Evolutionary conservation across 1,140 invertebrate genomes (phyloP).

Genomic region (Neodiprion lecontei): DNA sequence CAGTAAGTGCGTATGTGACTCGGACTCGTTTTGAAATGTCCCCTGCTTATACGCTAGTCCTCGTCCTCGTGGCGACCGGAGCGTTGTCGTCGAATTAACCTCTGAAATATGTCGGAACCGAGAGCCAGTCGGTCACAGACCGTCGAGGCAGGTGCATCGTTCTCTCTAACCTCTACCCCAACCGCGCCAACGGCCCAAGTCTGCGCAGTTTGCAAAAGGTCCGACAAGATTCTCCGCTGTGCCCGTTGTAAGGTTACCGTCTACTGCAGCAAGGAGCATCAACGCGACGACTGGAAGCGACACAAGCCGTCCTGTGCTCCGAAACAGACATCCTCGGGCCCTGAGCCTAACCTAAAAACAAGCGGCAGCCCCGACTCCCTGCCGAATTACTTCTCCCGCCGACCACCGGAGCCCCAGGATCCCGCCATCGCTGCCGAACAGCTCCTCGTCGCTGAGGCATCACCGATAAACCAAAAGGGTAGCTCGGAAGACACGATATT

Average conservation of each 20-base stretch:
- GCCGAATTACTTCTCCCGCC: slow-evolving; percentile 9
- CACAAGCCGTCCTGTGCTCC: slow-evolving; percentile 64
- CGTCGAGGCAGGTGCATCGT: background rate
- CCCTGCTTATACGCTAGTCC: slow-evolving; percentile 19
- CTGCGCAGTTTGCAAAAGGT: slow-evolving; percentile 73
- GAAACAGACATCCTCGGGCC: too few relatives aligned
- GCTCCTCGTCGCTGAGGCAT: slow-evolving; percentile 25
- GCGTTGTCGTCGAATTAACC: slow-evolving; percentile 33
- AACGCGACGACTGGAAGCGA: slow-evolving; percentile 76
- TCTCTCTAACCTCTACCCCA: too few relatives aligned
- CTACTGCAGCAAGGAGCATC: slow-evolving; percentile 83
- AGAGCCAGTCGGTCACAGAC: slow-evolving; percentile 41
- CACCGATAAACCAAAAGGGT: slow-evolving; percentile 68
- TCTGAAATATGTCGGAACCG: slow-evolving; percentile 21
- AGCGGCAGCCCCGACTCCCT: background rate
- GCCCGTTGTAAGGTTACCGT: slow-evolving; percentile 73
- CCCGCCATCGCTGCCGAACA: background rate
- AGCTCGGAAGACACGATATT: slow-evolving; percentile 74
- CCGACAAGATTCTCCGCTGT: slow-evolving; percentile 74
- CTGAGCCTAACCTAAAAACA: too few relatives aligned
- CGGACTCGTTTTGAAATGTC: slow-evolving; percentile 39
- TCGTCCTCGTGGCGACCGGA: slow-evolving; percentile 27
- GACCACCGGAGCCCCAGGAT: slow-evolving; percentile 9
- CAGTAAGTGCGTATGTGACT: slow-evolving; percentile 39
- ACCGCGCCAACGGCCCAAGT: slow-evolving; percentile 1